phyloP scores from a whole-genome alignment of 1,140 invertebrate species.

The Aphis craccivora region DNA sequence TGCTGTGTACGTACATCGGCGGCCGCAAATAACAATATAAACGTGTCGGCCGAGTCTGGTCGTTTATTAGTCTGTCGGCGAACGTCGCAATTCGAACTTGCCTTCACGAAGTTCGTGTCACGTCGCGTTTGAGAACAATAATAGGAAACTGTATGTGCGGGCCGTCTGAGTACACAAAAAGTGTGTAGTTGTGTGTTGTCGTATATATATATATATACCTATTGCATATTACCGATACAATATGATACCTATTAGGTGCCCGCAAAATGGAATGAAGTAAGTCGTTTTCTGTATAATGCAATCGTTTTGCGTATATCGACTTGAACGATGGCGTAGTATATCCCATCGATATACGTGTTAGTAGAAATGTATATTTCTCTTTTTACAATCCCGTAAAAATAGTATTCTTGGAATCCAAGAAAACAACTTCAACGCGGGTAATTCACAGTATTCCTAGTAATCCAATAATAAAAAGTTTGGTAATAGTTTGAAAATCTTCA shows the following conservation, averaged over 20 bases:
- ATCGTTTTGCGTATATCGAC: neutral
- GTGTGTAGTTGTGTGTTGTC: neutral
- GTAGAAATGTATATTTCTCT: neutral
- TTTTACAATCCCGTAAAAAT: neutral
- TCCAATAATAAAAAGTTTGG: neutral
- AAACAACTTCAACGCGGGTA: neutral
- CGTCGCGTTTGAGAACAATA: neutral
- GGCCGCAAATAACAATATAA: neutral
- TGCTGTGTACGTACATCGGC: no score
- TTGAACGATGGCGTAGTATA: no score
- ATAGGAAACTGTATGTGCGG: neutral
- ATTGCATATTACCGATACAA: neutral
- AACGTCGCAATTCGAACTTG: neutral
- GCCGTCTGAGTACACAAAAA: neutral
- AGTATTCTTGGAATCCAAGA: neutral
- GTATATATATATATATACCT: neutral
- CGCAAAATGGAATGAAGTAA: neutral
- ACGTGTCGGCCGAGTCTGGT: neutral
- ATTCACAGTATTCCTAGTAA: neutral
- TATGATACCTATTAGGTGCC: neutral
- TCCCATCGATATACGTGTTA: neutral
- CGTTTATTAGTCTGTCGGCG: neutral
- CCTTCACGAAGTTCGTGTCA: neutral
- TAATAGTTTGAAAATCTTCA: neutral
- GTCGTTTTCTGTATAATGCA: neutral